Evolutionary conservation across 2,113 vertebrate species (phyloP), one percentile per base, ranked within the genome.

Genomic region (Heterotis niloticus): DNA sequence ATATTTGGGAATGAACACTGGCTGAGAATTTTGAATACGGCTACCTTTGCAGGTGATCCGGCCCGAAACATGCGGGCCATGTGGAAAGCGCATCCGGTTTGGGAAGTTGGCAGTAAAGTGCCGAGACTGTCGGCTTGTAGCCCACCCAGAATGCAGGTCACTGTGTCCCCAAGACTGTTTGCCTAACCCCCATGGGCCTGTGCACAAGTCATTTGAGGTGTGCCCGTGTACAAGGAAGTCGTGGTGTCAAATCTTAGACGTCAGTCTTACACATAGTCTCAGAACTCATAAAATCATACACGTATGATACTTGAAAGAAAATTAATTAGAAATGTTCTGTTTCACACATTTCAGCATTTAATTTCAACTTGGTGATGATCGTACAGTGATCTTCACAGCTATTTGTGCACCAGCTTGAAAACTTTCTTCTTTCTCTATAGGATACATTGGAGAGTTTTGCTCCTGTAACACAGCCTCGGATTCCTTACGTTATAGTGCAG

Each of bases 51-150:
- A 96, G 95, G 91, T 96, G 81, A 95, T 96, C 82, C 89, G 92
- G 18, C 91, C 94, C 0, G 94, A 95, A 85, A 86, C 82, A 0
- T 96, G 95, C 0, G 1, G 66, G 0, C 85, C 87, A 0, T 96
- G 95, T 0, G 90, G 92, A 0, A 94, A 94, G 81, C 91, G 93
- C 76, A 89, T 95, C 76, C 91, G 92, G 12, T 96, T 96, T 0
- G 95, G 95, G 64, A 94, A 91, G 85, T 79, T 94, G 62, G 93
- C 86, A 0, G 3, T 93, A 83, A 95, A 93, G 83, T 96, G 95
- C 81, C 87, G 90, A 24, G 90, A 84, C 80, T 96, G 95, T 74
- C 88, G 91, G 0, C 10, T 90, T 56, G 89, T 94, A 23, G 80
- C 91, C 64, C 95, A 96, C 82, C 86, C 90, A 0, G 94, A 94